A percentile compares a stretch with the other conserved stretches of the same genome.
Evolutionary conservation across 2,888 invertebrate genomes (phyloP).

Genomic region (Epistrophella euchroma): DNA sequence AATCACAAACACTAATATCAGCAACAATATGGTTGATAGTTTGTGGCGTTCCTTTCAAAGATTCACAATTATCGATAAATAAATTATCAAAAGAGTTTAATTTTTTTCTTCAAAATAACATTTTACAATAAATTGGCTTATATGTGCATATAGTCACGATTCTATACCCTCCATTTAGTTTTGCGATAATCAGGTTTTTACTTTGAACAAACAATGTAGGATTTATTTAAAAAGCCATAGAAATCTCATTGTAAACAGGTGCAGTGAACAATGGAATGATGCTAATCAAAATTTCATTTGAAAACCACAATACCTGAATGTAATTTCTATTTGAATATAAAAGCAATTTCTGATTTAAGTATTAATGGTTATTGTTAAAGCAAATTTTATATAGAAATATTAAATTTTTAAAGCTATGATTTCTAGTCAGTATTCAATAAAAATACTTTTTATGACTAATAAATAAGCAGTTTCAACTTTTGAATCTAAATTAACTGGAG

Average conservation of each 20-base stretch:
- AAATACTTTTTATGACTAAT: too few species aligned
- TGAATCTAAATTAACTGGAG: too few species aligned
- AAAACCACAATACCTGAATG: conserved; percentile 19
- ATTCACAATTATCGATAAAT: conserved; percentile 33
- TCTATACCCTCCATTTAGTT: neutral
- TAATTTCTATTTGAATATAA: conserved; percentile 2
- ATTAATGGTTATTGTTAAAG: neutral
- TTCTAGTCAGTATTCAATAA: too few species aligned
- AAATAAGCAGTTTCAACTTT: too few species aligned
- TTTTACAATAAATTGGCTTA: conserved; percentile 5
- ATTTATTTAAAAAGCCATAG: conserved; percentile 12
- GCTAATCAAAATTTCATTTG: conserved; percentile 29
- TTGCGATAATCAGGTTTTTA: conserved; percentile 1
- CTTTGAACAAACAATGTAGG: conserved; percentile 23
- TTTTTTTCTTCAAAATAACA: conserved; percentile 2
- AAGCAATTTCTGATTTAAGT: neutral
- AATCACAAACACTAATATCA: neutral
- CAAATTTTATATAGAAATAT: neutral
- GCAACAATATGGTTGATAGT: neutral
- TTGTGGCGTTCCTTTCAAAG: conserved; percentile 12
- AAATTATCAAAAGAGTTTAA: conserved; percentile 6
- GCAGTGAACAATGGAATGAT: conserved; percentile 21
- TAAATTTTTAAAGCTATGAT: neutral
- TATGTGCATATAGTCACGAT: conserved; percentile 11
- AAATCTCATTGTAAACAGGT: conserved; percentile 29